Evolutionary conservation across 2,797 vertebrate species (phyloP), one percentile per base, ranked within the genome.

Genomic region (Petrocephalus sullivani): DNA sequence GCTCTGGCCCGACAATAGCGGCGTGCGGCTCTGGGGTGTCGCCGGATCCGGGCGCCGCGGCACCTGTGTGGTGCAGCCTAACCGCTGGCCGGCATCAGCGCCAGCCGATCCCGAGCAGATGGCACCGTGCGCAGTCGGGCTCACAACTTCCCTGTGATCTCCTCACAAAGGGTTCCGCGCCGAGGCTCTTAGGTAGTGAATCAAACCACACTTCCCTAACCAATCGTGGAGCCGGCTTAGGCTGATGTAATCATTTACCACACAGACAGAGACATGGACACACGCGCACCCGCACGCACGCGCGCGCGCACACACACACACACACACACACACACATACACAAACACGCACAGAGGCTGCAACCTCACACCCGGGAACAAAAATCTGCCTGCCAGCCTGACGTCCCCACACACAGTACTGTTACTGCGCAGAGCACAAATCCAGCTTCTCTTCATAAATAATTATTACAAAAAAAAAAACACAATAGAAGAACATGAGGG

Each of bases 231-330:
- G 94, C 96, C 93, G 94, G 93, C 95, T 93, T 92, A 90, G 95
- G 96, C 97, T 97, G 97, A 98, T 96, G 97, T 97, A 97, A 97
- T 96, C 93, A 92, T 96, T 93, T 96, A 95, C 95, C 95, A 95
- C 96, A 95, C 94, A 96, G 93, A 94, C 94, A 94, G 90, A 92
- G 89, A 89, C 90, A 78, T 88, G n/a, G 91, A 87, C 91, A 90
- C 89, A 91, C 88, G 87, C 90, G 75, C 89, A 60, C 89, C 87
- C 88, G 87, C 90, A 87, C 92, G 91, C 92, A 85, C 49, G 49
- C 60, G 9, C 60, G 1, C 95, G 94, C 96, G 94, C 89, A 91
- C 89, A 89, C 90, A 94, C 89, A 91, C 89, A 89, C 90, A 71
- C 88, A 28, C 91, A 87, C 91, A 90, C 89, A 90, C 87, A 87